Evolutionary conservation across 2,797 vertebrate genomes (phyloP).

Genomic region (Lophius americanus): DNA sequence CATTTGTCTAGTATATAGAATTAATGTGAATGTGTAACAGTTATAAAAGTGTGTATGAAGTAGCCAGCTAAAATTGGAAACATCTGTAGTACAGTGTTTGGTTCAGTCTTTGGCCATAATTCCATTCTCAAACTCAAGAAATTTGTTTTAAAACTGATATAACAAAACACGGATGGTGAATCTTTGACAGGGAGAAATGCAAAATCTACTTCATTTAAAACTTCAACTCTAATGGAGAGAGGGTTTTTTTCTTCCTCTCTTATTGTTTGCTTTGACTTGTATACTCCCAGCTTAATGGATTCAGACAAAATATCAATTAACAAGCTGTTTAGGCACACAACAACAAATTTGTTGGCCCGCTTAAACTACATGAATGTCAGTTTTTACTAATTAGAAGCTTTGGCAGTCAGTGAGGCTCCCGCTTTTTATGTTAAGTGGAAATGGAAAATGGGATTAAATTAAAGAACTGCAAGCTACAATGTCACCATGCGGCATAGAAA

Average conservation of each 20-base stretch:
- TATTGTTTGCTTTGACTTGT: constrained; percentile 34
- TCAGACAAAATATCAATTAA: no score
- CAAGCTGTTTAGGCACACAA: constrained; percentile 5
- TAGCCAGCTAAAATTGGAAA: no score
- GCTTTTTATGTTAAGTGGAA: constrained; percentile 44
- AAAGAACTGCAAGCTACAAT: constrained; percentile 63
- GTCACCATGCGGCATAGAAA: constrained; percentile 55
- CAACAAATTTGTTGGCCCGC: constrained; percentile 10
- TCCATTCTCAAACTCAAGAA: background rate
- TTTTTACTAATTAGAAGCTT: constrained; percentile 29
- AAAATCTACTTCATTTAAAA: background rate
- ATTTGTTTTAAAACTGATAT: background rate
- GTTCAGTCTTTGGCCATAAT: no score
- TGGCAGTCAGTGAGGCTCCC: constrained; percentile 10
- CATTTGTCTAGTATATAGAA: no score
- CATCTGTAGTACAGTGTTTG: no score
- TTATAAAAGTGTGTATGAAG: no score
- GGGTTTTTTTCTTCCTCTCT: background rate
- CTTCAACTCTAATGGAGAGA: background rate
- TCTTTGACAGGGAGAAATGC: background rate
- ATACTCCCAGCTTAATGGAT: background rate
- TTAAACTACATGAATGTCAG: constrained; percentile 28
- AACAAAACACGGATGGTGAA: background rate
- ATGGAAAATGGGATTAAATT: constrained; percentile 81
- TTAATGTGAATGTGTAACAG: no score